Percentiles rank a stretch among this genome's conserved stretches.
phyloP scores from a whole-genome alignment of 2,888 invertebrate genomes.

The Charanyca ferruginea region DNA sequence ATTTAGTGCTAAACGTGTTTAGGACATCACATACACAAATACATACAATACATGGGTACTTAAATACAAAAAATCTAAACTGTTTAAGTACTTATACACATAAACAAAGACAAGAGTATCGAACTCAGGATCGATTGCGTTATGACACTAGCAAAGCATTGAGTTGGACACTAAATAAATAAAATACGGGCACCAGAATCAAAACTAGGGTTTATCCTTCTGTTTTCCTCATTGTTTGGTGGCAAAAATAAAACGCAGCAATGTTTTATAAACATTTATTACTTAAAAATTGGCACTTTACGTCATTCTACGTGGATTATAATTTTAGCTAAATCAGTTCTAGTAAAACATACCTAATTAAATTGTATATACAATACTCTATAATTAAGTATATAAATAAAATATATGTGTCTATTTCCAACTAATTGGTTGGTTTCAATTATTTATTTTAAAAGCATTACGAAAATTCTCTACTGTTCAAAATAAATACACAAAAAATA shows the following conservation, averaged over 20 bases:
- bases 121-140: too few species aligned
- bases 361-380: not conserved
- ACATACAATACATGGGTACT: too few species aligned
- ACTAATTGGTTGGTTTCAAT: not conserved
- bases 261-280: conserved; percentile 36
- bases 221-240: not conserved
- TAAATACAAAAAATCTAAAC: too few species aligned
- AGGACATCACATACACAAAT: too few species aligned
- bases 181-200: not conserved
- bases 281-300: conserved; percentile 50
- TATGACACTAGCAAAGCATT: too few species aligned
- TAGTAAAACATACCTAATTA: not conserved
- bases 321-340: conserved; percentile 35
- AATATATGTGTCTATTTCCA: not conserved
- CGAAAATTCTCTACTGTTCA: not conserved
- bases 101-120: too few species aligned
- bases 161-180: not conserved
- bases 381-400: too few species aligned
- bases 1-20: too few species aligned
- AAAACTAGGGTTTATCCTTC: not conserved
- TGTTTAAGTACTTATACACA: too few species aligned
- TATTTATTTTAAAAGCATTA: too few species aligned
- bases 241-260: conserved; percentile 3
- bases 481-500: not conserved
- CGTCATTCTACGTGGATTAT: conserved; percentile 24